Evolutionary conservation across 30 jellyfish, hydroid and myxozoan species (phyloP), one percentile per base, ranked within the genome.

Genomic region (Catostylus mosaicus): DNA sequence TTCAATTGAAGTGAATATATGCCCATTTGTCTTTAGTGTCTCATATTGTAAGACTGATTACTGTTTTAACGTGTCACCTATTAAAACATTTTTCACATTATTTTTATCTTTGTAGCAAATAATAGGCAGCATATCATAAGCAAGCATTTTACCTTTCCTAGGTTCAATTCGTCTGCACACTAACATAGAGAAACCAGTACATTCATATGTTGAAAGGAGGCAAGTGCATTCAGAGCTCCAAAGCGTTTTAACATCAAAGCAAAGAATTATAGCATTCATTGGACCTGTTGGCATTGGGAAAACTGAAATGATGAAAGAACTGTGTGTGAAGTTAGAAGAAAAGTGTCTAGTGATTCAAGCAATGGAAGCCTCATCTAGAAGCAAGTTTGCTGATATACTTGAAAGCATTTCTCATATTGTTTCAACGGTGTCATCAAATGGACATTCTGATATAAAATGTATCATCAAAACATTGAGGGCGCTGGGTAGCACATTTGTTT

Each of bases 231-330:
- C 47, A 24, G 11, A 27, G 30, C 32, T 65, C 12, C 0, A 4
- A 29, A 33, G 54, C 6, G 0, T 65, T 7, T 0, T 3, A 7
- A 9, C 11, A 0, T 36, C 30, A 65, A 8, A 65, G 0, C 0
- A 29, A n/a, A 27, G 7, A 65, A 22, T 26, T 65, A 24, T n/a
- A 11, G 31, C 77, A 14, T n/a, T 65, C 5, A 52, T 65, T 24
- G 77, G 77, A 30, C 23, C 11, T 11, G 77, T 65, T 31, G 77
- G 77, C 7, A 40, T 65, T 30, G 77, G 77, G 34, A 65, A 65
- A 30, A 65, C 77, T 20, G 77, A 65, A 14, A 50, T 65, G 0
- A 65, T 65, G 30, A 65, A 65, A 0, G 30, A 65, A 1, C 10
- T 22, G 16, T 65, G 77, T 40, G n/a, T 0, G 56, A 0, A 26